These are phyloP conservation scores for Halocynthia aurantium DNA, from an alignment of 23 tunicate genomes.

Conservation along the genomic window DNA sequence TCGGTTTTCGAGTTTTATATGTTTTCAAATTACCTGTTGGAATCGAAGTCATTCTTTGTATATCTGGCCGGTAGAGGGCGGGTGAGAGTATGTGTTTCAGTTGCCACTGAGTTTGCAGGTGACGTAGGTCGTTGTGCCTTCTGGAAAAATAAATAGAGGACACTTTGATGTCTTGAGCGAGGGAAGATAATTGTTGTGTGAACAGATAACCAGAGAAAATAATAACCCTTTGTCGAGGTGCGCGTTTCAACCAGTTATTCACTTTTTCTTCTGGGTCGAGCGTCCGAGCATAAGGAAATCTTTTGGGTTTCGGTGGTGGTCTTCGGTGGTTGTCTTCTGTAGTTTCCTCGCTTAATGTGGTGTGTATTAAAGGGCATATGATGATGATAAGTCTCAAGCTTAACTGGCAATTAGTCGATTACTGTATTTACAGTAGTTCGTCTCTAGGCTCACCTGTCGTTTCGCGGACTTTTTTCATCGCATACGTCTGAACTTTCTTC, in stretches of 20 bases:
- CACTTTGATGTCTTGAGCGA: too few species aligned
- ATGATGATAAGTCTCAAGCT: background rate
- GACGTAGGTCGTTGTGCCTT: conserved; percentile 9
- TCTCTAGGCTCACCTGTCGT: background rate
- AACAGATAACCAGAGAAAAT: too few species aligned
- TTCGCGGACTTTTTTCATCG: conserved; percentile 4
- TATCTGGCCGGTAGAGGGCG: conserved; percentile 14
- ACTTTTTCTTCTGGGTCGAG: conserved; percentile 81
- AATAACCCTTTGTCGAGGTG: conserved; percentile 42
- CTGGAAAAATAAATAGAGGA: background rate
- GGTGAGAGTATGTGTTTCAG: conserved; percentile 30
- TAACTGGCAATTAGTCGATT: background rate
- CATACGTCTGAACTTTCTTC: conserved; percentile 27
- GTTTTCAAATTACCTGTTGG: too few species aligned
- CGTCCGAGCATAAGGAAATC: conserved; percentile 45
- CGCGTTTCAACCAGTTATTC: conserved; percentile 67
- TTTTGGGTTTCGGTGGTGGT: conserved; percentile 20
- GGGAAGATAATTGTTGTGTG: too few species aligned
- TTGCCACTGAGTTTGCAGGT: conserved; percentile 25
- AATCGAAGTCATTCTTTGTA: too few species aligned
- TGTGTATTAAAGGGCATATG: background rate
- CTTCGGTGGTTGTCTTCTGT: background rate
- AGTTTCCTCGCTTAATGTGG: background rate
- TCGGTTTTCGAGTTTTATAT: too few species aligned
- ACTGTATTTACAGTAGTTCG: background rate